A percentile compares a stretch with the other conserved stretches of the same genome.
phyloP scores from a whole-genome alignment of 2,113 vertebrate species.

The Cyanoramphus novaezelandiae region DNA sequence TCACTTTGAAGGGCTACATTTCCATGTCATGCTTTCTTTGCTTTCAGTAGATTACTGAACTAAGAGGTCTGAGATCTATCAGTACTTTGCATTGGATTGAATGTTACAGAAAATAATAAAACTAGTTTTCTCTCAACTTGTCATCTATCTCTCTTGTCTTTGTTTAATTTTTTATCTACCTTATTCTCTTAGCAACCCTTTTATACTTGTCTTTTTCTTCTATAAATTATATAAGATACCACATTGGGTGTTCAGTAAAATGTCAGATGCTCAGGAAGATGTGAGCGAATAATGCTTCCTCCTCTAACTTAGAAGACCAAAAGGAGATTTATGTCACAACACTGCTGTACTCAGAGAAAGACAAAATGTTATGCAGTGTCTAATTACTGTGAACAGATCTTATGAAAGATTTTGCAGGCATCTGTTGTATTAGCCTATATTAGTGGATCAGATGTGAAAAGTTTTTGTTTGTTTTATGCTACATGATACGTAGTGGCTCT shows the following conservation, averaged over 20 bases:
- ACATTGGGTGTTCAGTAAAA: rapidly evolving
- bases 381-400: not conserved
- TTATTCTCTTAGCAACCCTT: not conserved
- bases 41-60: not conserved
- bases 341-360: not conserved
- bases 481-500: not conserved
- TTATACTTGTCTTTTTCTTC: not conserved
- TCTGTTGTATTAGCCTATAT: not conserved
- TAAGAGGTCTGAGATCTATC: not conserved
- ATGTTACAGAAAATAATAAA: not conserved
- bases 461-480: not conserved
- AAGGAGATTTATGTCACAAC: not conserved
- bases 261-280: not conserved
- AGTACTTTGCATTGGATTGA: not conserved
- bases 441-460: not conserved
- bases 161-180: not conserved
- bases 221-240: not conserved
- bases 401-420: not conserved
- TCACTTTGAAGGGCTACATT: not conserved
- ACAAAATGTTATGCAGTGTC: not conserved
- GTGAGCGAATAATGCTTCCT: rapidly evolving
- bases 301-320: not conserved
- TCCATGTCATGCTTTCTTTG: not conserved
- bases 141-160: not conserved
- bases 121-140: not conserved